These are phyloP conservation scores for Andrena haemorrhoa DNA, from an alignment of 2,888 invertebrate genomes.

Conservation along the genomic window DNA sequence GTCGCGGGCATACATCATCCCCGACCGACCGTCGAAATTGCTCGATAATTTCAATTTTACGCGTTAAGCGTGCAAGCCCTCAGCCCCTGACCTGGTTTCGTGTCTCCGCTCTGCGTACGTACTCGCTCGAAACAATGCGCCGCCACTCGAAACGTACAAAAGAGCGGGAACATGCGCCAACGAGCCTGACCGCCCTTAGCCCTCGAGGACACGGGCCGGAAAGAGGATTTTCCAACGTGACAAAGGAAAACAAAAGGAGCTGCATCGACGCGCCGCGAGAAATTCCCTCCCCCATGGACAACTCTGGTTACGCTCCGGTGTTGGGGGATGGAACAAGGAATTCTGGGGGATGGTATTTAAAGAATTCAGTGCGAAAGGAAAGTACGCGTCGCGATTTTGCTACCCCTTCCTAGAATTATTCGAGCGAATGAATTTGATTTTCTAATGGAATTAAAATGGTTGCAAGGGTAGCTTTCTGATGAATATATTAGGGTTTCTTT, in stretches of 20 bases:
- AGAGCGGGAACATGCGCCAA: conserved; percentile 58
- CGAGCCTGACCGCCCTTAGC: conserved; percentile 65
- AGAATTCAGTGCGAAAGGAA: neutral
- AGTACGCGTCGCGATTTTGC: neutral
- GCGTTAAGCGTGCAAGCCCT: conserved; percentile 76
- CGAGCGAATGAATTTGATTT: neutral
- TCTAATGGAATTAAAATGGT: too few species aligned
- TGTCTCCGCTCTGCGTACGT: conserved; percentile 63
- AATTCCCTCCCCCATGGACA: conserved; percentile 10
- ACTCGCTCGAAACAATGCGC: conserved; percentile 68
- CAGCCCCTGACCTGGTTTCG: conserved; percentile 78
- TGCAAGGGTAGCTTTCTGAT: too few species aligned
- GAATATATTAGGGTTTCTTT: too few species aligned
- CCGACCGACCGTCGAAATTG: conserved; percentile 73
- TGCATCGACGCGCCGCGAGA: conserved; percentile 39
- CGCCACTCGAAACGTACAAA: conserved; percentile 69
- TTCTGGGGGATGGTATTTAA: neutral
- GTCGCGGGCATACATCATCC: conserved; percentile 62
- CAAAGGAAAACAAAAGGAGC: conserved; percentile 41
- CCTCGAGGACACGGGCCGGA: conserved; percentile 35
- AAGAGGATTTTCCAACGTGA: conserved; percentile 31
- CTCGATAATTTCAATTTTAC: conserved; percentile 81
- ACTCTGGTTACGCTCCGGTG: neutral
- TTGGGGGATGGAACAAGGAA: neutral
- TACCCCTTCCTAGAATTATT: neutral